Conservation (phyloP, 2,113 vertebrate genomes). For the Lamprologus callipterus region DNA sequence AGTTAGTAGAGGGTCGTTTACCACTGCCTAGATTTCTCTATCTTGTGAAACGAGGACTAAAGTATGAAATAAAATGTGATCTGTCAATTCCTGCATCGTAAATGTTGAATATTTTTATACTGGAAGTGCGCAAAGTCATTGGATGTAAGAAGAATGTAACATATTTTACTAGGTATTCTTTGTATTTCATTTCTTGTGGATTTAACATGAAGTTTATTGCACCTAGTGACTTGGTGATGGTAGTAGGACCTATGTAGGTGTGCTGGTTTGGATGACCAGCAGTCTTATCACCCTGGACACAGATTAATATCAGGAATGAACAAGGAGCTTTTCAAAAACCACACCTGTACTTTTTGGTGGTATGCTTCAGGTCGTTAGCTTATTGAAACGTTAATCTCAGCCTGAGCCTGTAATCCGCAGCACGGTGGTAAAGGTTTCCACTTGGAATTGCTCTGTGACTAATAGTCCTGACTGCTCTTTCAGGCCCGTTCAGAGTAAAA, state of each 20-base stretch:
- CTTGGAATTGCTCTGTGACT: neutral
- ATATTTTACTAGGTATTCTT: neutral
- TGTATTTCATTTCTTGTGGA: neutral
- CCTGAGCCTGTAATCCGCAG: rapidly evolving
- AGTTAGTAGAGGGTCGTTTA: neutral
- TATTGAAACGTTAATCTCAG: neutral
- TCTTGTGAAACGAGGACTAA: neutral
- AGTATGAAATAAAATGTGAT: neutral
- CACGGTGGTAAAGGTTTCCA: neutral
- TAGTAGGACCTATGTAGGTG: neutral
- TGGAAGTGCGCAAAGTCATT: neutral
- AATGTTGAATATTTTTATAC: neutral
- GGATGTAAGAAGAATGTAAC: neutral
- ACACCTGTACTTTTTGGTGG: neutral
- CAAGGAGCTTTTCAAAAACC: neutral
- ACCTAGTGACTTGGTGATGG: neutral
- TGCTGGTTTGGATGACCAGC: neutral
- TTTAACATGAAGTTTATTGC: neutral
- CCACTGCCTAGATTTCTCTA: neutral
- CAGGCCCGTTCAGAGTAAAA: neutral
- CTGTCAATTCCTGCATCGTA: neutral
- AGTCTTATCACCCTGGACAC: neutral
- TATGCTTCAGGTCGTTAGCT: neutral
- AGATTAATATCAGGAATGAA: neutral
- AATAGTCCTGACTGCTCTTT: neutral